Conservation (phyloP, 2,113 vertebrate species). For the Arothron firmamentum region DNA sequence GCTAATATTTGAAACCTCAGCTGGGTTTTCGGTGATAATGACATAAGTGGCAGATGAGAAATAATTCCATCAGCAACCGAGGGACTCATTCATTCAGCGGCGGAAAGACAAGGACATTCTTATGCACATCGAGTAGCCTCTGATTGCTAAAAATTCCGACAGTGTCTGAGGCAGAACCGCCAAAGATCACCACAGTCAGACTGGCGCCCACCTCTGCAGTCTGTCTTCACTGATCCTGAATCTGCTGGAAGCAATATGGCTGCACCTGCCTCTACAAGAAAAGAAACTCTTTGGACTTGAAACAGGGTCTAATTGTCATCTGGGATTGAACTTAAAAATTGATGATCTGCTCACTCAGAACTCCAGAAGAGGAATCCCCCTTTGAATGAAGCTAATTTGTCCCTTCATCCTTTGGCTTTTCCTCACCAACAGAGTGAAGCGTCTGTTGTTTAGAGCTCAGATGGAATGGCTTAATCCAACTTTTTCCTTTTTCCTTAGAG, state of each 20-base stretch:
- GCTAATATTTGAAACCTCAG: neutral
- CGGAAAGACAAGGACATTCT: neutral
- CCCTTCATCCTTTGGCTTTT: too few relatives aligned
- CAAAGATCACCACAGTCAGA: conserved; percentile 26
- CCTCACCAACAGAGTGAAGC: too few relatives aligned
- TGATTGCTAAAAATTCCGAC: conserved; percentile 17
- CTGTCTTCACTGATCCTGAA: conserved; percentile 36
- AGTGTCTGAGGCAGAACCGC: conserved; percentile 12
- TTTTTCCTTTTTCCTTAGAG: neutral
- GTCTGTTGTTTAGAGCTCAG: too few relatives aligned
- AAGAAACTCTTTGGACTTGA: conserved; percentile 20
- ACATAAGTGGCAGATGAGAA: conserved; percentile 1
- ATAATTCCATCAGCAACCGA: neutral
- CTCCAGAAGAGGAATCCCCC: too few relatives aligned
- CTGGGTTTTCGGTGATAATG: neutral
- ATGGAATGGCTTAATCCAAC: too few relatives aligned
- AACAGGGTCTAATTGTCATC: too few relatives aligned
- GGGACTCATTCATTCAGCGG: conserved; percentile 6
- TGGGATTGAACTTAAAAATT: neutral
- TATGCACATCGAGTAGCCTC: neutral
- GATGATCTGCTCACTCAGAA: conserved; percentile 7
- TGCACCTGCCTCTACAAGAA: conserved; percentile 56
- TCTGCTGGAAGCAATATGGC: conserved; percentile 40
- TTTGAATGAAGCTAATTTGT: too few relatives aligned
- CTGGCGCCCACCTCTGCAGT: conserved; percentile 24